Conservation (phyloP, 2,888 invertebrate genomes). For the Isoperla grammatica region DNA sequence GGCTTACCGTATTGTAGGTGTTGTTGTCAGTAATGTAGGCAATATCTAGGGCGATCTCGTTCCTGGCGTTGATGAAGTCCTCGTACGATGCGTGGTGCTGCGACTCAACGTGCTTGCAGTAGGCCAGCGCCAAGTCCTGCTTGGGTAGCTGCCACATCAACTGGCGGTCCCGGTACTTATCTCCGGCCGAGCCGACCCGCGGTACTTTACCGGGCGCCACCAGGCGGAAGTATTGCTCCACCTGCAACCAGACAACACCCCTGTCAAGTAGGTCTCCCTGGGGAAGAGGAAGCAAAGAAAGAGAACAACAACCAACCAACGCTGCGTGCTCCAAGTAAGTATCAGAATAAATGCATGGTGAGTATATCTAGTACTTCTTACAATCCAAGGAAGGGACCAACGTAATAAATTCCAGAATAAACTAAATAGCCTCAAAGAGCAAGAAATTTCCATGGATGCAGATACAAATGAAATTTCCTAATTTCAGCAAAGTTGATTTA, state of each 20-base stretch:
- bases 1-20: conserved; percentile 22
- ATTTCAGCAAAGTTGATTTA: too few relatives aligned
- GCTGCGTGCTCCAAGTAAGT: background rate
- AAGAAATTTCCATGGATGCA: too few relatives aligned
- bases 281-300: too few relatives aligned
- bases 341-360: background rate
- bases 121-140: conserved; percentile 85
- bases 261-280: too few relatives aligned
- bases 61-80: conserved; percentile 90
- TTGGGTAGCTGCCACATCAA: conserved; percentile 87
- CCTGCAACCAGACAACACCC: conserved; percentile 50
- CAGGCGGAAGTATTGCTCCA: conserved; percentile 88
- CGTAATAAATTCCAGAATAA: too few relatives aligned
- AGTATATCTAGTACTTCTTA: too few relatives aligned
- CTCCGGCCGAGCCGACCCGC: conserved; percentile 68
- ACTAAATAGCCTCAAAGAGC: too few relatives aligned
- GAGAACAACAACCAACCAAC: background rate
- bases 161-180: conserved; percentile 72
- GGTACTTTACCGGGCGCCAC: conserved; percentile 75
- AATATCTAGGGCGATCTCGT: conserved; percentile 93
- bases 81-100: conserved; percentile 77
- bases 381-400: too few relatives aligned
- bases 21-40: conserved; percentile 45
- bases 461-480: too few relatives aligned
- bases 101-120: conserved; percentile 80